Evolutionary conservation across 2,113 vertebrate genomes (phyloP).

Genomic region (Platichthys stellatus): DNA sequence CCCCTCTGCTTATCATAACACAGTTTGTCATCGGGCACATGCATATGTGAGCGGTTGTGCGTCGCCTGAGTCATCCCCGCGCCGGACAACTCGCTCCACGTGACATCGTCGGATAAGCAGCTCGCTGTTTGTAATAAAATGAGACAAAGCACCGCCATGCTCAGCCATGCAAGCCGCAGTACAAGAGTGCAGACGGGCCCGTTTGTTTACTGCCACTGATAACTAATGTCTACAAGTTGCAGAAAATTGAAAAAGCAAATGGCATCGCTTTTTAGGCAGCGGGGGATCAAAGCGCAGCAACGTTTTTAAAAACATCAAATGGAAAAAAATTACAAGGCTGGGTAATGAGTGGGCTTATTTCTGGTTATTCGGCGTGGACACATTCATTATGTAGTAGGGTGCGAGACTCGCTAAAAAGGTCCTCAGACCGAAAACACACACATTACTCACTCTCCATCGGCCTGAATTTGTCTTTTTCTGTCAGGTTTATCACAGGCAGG

Average conservation of each 20-base stretch:
- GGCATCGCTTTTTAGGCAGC: slow-evolving; percentile 34
- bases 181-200: neutral
- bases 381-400: slow-evolving; percentile 42
- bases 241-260: slow-evolving; percentile 28
- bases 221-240: slow-evolving; percentile 37
- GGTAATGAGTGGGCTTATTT: slow-evolving; percentile 42
- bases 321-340: slow-evolving; percentile 48
- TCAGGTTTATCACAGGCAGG: slow-evolving; percentile 39
- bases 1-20: neutral
- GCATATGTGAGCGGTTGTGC: neutral
- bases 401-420: slow-evolving; percentile 44
- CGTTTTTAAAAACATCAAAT: slow-evolving; percentile 61
- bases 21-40: slow-evolving; percentile 3
- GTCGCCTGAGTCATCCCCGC: neutral
- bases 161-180: neutral
- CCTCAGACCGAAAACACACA: slow-evolving; percentile 41
- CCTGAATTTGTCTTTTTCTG: slow-evolving; percentile 36
- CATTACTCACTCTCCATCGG: slow-evolving; percentile 47
- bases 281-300: slow-evolving; percentile 51
- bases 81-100: neutral
- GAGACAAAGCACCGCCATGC: slow-evolving; percentile 8
- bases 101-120: slow-evolving; percentile 3
- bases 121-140: slow-evolving; percentile 17
- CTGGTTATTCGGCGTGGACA: slow-evolving; percentile 32
- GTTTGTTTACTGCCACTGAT: slow-evolving; percentile 30